Conservation (phyloP, 1,140 invertebrate species). For the Orussus abietinus region DNA sequence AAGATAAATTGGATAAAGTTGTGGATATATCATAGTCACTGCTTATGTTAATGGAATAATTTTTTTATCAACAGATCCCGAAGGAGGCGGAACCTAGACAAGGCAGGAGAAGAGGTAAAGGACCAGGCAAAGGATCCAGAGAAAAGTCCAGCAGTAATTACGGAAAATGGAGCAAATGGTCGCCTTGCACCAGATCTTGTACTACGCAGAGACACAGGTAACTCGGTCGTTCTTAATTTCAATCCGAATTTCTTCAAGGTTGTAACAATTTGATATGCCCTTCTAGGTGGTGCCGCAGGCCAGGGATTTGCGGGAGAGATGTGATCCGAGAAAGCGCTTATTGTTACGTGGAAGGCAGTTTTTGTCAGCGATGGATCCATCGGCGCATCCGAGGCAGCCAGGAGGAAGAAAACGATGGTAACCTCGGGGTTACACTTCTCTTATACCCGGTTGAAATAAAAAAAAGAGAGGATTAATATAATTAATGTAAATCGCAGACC, state of each 20-base stretch:
- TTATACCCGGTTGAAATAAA: too few relatives aligned
- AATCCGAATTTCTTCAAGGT: too few relatives aligned
- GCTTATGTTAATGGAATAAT: too few relatives aligned
- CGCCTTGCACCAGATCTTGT: constrained; percentile 58
- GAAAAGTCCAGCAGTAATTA: constrained; percentile 45
- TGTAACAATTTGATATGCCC: not conserved
- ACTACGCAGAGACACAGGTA: constrained; percentile 59
- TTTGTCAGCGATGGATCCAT: constrained; percentile 73
- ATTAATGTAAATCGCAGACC: constrained; percentile 22
- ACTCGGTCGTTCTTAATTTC: too few relatives aligned
- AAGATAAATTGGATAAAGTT: too few relatives aligned
- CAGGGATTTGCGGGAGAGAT: constrained; percentile 68
- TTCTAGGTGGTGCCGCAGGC: constrained; percentile 75
- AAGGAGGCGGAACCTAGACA: constrained; percentile 41
- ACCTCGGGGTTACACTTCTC: too few relatives aligned
- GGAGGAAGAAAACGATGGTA: constrained; percentile 39
- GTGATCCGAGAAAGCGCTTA: constrained; percentile 77
- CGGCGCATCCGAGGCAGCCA: constrained; percentile 52
- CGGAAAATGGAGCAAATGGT: constrained; percentile 62
- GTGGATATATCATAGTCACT: not conserved
- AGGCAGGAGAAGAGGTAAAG: constrained; percentile 25
- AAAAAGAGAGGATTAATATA: too few relatives aligned
- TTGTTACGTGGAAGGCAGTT: constrained; percentile 76
- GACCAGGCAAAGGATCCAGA: constrained; percentile 16
- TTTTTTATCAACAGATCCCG: too few relatives aligned